These are phyloP conservation scores for Limnothrissa miodon DNA, from an alignment of 2,113 vertebrate genomes.

Conservation along the genomic window DNA sequence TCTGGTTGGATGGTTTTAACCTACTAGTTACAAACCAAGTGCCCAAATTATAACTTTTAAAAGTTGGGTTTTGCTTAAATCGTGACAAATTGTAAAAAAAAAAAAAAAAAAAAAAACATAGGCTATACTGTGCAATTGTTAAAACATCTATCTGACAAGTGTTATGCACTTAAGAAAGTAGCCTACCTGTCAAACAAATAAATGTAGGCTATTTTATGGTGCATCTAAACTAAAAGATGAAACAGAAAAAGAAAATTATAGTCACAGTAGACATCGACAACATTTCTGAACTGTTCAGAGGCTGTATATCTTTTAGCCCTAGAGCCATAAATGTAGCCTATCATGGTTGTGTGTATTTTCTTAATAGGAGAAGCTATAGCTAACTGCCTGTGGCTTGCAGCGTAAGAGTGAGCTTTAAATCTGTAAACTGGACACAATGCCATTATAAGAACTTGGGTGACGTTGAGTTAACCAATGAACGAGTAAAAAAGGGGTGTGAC, in stretches of 20 bases:
- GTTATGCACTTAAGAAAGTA: background rate
- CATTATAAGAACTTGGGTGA: constrained; percentile 69
- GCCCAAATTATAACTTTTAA: background rate
- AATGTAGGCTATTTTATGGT: background rate
- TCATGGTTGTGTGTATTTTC: background rate
- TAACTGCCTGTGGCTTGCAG: background rate
- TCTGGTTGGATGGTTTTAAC: background rate
- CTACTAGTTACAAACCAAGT: background rate
- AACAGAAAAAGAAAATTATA: background rate
- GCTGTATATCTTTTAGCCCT: background rate
- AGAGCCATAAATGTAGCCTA: background rate
- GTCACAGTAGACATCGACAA: background rate
- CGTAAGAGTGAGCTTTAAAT: constrained; percentile 14
- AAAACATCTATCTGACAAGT: background rate
- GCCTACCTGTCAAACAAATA: background rate
- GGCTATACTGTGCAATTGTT: background rate
- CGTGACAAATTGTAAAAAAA: background rate
- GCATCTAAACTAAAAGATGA: background rate
- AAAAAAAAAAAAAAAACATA: background rate
- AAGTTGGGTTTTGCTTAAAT: background rate
- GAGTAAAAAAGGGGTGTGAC: constrained; percentile 79
- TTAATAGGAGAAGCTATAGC: background rate
- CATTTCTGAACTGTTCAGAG: background rate
- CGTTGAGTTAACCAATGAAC: constrained; percentile 80
- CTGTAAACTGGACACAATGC: constrained; percentile 18